Conservation (phyloP, 2,113 vertebrate genomes). For the Erpornis zantholeuca region DNA sequence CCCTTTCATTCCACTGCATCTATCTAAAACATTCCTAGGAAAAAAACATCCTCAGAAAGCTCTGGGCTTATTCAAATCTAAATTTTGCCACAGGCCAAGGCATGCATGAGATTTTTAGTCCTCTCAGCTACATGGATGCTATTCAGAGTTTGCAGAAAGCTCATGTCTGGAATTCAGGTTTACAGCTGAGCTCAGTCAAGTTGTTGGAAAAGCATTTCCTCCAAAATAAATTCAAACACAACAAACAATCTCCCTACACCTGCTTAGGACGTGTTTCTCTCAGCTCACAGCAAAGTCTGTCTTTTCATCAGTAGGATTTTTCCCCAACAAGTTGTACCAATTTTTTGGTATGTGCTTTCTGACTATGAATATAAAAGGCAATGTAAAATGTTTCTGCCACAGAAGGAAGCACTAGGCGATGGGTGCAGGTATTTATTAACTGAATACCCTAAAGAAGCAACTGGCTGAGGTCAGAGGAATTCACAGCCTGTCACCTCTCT, state of each 20-base stretch:
- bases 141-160: not conserved
- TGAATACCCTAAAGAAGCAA: constrained; percentile 21
- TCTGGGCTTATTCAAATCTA: not conserved
- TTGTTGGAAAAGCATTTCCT: not conserved
- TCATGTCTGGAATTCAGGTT: not conserved
- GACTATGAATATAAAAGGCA: constrained; percentile 22
- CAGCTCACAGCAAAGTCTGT: not conserved
- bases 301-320: not conserved
- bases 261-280: not conserved
- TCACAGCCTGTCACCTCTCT: not conserved
- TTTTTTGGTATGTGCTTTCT: constrained; percentile 17
- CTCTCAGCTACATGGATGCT: not conserved
- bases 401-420: constrained; percentile 19
- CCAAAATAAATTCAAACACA: not conserved
- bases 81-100: not conserved
- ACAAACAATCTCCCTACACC: not conserved
- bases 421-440: constrained; percentile 19
- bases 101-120: not conserved
- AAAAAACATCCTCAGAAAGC: not conserved
- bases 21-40: not conserved
- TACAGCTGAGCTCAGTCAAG: not conserved
- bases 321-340: not conserved
- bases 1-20: not conserved
- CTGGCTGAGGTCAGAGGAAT: constrained; percentile 2
- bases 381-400: not conserved